Evolutionary conservation across 1,140 invertebrate species (phyloP).

Genomic region (Heliconius melpomene): DNA sequence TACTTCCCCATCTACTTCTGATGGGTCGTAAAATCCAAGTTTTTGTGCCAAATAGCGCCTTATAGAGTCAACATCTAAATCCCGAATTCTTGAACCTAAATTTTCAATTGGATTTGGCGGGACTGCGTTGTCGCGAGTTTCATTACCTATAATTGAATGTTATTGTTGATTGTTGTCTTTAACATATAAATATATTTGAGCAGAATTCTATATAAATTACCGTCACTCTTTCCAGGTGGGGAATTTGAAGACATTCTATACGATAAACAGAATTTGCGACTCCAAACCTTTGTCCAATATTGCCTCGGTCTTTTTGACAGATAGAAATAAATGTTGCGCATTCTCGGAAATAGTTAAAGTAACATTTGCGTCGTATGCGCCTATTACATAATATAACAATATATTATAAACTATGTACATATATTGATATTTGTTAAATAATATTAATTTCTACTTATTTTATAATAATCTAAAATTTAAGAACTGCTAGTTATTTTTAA

Average conservation of each 20-base stretch:
- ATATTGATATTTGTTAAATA: background rate
- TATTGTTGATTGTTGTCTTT: background rate
- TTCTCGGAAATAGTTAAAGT: conserved; percentile 54
- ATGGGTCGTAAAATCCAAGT: conserved; percentile 69
- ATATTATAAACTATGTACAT: background rate
- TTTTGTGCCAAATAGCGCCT: conserved; percentile 74
- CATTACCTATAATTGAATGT: conserved; percentile 46
- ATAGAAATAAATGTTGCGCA: conserved; percentile 56
- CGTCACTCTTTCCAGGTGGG: conserved; percentile 69
- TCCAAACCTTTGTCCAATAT: conserved; percentile 66
- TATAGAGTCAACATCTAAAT: conserved; percentile 74
- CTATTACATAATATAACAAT: conserved; percentile 5
- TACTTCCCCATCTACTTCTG: conserved; percentile 49
- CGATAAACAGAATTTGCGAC: conserved; percentile 66
- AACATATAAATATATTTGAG: background rate
- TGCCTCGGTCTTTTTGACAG: conserved; percentile 70
- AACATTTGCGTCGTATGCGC: conserved; percentile 22
- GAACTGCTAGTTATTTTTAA: background rate
- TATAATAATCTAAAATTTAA: background rate
- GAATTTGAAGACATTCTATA: conserved; percentile 74
- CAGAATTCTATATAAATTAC: conserved; percentile 41
- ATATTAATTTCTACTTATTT: background rate
- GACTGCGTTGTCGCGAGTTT: conserved; percentile 49
- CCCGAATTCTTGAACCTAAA: conserved; percentile 60
- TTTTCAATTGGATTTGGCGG: conserved; percentile 68